Conservation (phyloP, 2,113 vertebrate species). For the Takifugu flavidus region DNA sequence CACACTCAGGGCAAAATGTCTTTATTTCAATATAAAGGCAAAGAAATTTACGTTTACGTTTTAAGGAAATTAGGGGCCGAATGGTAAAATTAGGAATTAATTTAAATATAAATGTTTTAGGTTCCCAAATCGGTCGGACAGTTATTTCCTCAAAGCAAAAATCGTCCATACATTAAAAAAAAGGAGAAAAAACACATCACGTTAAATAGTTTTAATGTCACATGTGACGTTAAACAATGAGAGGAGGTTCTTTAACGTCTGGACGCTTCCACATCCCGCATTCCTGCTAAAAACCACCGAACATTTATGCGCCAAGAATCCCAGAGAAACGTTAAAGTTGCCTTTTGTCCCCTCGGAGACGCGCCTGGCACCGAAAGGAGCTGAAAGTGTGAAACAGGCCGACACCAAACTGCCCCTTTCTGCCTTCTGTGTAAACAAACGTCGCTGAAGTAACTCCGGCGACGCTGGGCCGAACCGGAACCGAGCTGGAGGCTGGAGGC, state of each 20-base stretch:
- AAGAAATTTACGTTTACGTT: too few species aligned
- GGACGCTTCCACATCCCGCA: not conserved
- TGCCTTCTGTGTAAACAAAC: slow-evolving; percentile 38
- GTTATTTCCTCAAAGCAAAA: not conserved
- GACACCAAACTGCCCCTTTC: slow-evolving; percentile 31
- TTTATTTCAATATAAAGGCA: too few species aligned
- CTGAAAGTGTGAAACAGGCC: slow-evolving; percentile 29
- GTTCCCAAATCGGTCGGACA: not conserved
- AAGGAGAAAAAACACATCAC: not conserved
- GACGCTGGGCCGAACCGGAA: not conserved
- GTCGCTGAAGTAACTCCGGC: slow-evolving; percentile 23
- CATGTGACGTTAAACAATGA: not conserved
- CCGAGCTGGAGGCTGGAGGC: not conserved
- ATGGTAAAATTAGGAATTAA: too few species aligned
- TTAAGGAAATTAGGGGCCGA: too few species aligned
- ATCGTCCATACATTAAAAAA: not conserved
- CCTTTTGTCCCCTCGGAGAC: not conserved
- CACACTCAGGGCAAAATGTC: too few species aligned
- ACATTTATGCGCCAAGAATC: not conserved
- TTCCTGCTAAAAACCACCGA: not conserved
- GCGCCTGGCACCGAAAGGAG: not conserved
- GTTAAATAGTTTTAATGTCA: not conserved
- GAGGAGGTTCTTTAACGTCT: not conserved
- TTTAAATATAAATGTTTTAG: too few species aligned
- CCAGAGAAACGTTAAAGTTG: not conserved